phyloP scores from a whole-genome alignment of 2,888 invertebrate genomes.

The Hedya salicella region DNA sequence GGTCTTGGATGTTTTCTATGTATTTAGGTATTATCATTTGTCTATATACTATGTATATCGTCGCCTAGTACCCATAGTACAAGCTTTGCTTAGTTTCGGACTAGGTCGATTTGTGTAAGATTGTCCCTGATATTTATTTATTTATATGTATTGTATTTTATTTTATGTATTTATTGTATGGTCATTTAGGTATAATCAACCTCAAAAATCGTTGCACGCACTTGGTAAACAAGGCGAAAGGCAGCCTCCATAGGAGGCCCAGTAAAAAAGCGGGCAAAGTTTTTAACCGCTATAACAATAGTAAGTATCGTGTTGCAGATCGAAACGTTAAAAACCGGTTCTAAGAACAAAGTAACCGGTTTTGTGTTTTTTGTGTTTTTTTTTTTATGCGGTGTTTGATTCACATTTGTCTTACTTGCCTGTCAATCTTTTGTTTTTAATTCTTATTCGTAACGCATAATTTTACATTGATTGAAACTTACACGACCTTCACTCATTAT shows the following conservation, averaged over 20 bases:
- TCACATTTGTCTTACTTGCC: neutral
- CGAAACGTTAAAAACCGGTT: constrained; percentile 9
- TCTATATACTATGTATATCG: no score
- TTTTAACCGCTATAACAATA: constrained; percentile 18
- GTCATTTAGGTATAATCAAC: constrained; percentile 20
- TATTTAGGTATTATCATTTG: no score
- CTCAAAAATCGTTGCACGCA: constrained; percentile 32
- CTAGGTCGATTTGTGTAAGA: no score
- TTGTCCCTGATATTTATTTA: no score
- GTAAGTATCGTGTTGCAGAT: constrained; percentile 17
- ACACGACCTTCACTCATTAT: no score
- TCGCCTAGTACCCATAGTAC: no score
- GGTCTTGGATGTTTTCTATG: no score
- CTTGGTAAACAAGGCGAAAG: constrained; percentile 25
- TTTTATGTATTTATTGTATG: constrained; percentile 28
- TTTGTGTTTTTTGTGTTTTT: neutral
- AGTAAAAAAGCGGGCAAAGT: constrained; percentile 26
- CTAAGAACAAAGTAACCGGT: neutral
- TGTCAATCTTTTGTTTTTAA: neutral
- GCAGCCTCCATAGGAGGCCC: constrained; percentile 25
- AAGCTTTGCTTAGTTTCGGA: no score
- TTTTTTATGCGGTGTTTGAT: neutral
- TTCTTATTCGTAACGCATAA: no score
- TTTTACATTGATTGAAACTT: no score
- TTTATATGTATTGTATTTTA: neutral